A percentile compares a stretch with the other conserved stretches of the same genome.
These are phyloP conservation scores for Sebastes itinus DNA, from an alignment of 2,797 vertebrate genomes.

Conservation along the genomic window DNA sequence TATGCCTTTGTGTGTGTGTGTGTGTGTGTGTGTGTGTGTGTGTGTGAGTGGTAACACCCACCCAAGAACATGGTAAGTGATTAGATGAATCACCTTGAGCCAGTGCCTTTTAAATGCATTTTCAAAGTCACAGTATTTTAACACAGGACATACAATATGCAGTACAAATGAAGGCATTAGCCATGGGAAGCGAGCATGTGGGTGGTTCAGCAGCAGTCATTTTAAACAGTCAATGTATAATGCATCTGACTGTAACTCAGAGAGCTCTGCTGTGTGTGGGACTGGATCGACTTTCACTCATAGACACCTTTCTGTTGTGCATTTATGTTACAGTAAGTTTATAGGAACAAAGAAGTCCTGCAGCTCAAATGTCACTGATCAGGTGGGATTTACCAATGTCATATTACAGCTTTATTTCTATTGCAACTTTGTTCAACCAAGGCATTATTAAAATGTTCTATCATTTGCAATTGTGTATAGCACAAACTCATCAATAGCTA, in stretches of 20 bases:
- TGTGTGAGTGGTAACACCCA: slow-evolving; percentile 4
- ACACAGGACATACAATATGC: slow-evolving; percentile 45
- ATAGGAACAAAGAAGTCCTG: background rate
- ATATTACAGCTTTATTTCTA: background rate
- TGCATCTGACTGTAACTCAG: slow-evolving; percentile 32
- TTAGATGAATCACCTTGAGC: slow-evolving; percentile 72
- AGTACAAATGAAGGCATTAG: slow-evolving; percentile 55
- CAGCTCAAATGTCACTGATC: background rate
- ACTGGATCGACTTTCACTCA: slow-evolving; percentile 1
- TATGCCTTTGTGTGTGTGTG: slow-evolving; percentile 10
- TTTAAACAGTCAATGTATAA: slow-evolving; percentile 45
- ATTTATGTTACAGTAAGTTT: background rate
- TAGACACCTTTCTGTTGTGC: background rate
- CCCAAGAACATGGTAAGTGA: slow-evolving; percentile 64
- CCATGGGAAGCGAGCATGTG: slow-evolving; percentile 22
- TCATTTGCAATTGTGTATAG: background rate
- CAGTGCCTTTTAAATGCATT: slow-evolving; percentile 66
- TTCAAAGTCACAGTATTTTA: slow-evolving; percentile 72
- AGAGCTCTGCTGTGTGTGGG: background rate
- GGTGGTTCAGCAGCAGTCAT: slow-evolving; percentile 33
- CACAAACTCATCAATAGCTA: background rate
- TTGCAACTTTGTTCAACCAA: background rate
- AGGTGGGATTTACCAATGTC: background rate
- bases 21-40: slow-evolving; percentile 5
- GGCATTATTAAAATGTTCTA: background rate